Conservation (phyloP, 2,888 invertebrate genomes). For the Sipha maydis region DNA sequence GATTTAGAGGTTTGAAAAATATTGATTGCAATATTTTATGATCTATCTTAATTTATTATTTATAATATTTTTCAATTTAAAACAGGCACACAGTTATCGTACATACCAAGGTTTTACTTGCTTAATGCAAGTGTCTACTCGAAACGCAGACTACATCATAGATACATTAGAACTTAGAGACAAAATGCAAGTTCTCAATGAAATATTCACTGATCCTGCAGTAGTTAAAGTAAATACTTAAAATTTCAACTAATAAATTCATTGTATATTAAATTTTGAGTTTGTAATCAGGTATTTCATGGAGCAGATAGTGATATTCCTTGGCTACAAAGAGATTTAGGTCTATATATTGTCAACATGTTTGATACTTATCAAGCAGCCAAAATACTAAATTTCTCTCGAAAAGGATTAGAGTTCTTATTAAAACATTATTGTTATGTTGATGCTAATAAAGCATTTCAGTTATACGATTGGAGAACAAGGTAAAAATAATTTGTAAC, state of each 20-base stretch:
- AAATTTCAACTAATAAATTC: not conserved
- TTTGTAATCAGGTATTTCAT: conserved; percentile 80
- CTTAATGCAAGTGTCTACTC: conserved; percentile 92
- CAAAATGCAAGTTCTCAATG: conserved; percentile 84
- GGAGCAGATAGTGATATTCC: conserved; percentile 88
- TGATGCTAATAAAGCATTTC: conserved; percentile 87
- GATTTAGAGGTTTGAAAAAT: conserved; percentile 76
- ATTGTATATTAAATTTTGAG: not conserved
- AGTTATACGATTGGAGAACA: conserved; percentile 94
- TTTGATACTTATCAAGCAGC: conserved; percentile 96
- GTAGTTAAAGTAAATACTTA: conserved; percentile 80
- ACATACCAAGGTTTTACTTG: conserved; percentile 95
- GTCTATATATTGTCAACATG: conserved; percentile 94
- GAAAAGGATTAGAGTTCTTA: conserved; percentile 81
- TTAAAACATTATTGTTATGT: conserved; percentile 82
- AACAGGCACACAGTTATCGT: conserved; percentile 87
- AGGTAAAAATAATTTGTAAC: conserved; percentile 68
- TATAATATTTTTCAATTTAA: not conserved
- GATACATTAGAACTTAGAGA: conserved; percentile 88
- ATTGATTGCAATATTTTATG: not conserved
- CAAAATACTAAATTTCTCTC: conserved; percentile 76
- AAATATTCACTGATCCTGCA: conserved; percentile 87
- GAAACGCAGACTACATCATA: conserved; percentile 83
- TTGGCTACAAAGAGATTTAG: conserved; percentile 96
- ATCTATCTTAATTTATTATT: not conserved